Conservation (phyloP, 2,888 invertebrate genomes). For the Byasa hedistus region DNA sequence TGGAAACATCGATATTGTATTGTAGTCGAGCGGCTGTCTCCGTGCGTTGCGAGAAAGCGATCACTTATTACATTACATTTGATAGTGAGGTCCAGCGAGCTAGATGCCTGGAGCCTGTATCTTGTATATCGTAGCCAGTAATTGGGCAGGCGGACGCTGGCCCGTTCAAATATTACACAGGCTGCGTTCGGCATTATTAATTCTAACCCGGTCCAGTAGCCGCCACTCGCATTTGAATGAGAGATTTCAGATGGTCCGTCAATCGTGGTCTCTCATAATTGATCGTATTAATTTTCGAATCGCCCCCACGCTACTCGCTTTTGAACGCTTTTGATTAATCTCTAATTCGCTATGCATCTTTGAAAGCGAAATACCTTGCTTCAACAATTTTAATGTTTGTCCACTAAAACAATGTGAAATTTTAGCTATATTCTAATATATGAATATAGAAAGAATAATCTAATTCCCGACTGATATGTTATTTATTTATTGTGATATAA, state of each 20-base stretch:
- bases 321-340: constrained; percentile 16
- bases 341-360: constrained; percentile 4
- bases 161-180: constrained; percentile 52
- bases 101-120: constrained; percentile 31
- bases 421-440: neutral
- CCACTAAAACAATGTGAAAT: neutral
- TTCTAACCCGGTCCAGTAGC: constrained; percentile 39
- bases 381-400: neutral
- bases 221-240: constrained; percentile 57
- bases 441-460: neutral
- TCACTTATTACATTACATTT: constrained; percentile 31
- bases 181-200: constrained; percentile 39
- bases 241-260: constrained; percentile 55
- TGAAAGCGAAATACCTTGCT: neutral
- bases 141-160: constrained; percentile 39
- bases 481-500: neutral
- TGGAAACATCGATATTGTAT: too few relatives aligned
- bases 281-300: constrained; percentile 52
- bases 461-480: neutral
- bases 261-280: constrained; percentile 56
- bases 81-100: constrained; percentile 28
- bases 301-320: constrained; percentile 26
- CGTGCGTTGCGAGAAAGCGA: constrained; percentile 19
- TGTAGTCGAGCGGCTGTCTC: neutral
- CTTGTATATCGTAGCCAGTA: constrained; percentile 39